phyloP scores from a whole-genome alignment of 2,797 vertebrate species.

The Nasua narica region DNA sequence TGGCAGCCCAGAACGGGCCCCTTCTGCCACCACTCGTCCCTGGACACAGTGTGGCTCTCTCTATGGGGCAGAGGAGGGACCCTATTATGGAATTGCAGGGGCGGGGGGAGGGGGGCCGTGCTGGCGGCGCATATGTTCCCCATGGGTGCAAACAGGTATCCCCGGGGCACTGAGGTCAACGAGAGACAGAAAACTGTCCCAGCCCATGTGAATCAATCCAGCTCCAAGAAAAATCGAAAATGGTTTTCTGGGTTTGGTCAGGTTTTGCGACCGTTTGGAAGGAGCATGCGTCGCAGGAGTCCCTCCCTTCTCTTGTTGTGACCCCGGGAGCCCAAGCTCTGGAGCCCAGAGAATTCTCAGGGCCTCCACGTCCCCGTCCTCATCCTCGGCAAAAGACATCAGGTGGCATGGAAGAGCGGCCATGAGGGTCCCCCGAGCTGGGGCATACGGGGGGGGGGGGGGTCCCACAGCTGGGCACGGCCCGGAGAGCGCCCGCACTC shows the following conservation, averaged over 20 bases:
- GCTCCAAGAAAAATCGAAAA: background rate
- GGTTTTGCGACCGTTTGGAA: background rate
- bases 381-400: background rate
- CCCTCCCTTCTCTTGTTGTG: background rate
- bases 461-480: background rate
- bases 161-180: background rate
- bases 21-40: background rate
- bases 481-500: background rate
- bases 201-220: background rate
- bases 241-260: background rate
- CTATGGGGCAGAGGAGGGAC: background rate
- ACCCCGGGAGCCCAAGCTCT: background rate
- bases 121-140: background rate
- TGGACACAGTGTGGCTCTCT: background rate
- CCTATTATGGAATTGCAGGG: background rate
- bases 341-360: background rate
- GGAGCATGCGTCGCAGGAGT: background rate
- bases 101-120: too few species aligned
- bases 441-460: fast-evolving
- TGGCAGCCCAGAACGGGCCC: background rate
- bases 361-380: background rate
- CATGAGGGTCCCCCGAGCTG: background rate
- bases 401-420: background rate
- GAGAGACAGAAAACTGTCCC: background rate
- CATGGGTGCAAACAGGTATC: background rate